Evolutionary conservation across 2,797 vertebrate species (phyloP).

Genomic region (Melanogrammus aeglefinus): DNA sequence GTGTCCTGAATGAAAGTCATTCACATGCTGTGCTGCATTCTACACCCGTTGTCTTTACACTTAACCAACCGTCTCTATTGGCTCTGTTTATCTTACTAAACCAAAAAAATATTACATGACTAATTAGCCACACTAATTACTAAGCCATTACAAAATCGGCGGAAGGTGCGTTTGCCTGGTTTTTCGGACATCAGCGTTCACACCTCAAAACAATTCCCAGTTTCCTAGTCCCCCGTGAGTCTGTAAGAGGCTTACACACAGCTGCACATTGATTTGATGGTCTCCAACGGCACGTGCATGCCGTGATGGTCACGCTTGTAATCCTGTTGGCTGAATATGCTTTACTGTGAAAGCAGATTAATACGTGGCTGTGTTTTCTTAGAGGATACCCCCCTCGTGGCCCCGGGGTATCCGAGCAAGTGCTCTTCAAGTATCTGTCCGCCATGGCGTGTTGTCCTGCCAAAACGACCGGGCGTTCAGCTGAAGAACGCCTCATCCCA

Average conservation of each 20-base stretch:
- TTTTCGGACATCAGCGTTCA: constrained; percentile 41
- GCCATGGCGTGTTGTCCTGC: constrained; percentile 34
- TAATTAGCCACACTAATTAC: constrained; percentile 58
- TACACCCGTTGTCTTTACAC: constrained; percentile 17
- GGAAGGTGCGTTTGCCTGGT: constrained; percentile 33
- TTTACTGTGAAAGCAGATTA: constrained; percentile 76
- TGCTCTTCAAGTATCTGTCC: constrained; percentile 55
- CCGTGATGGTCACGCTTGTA: constrained; percentile 74
- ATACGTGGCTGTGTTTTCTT: constrained; percentile 68
- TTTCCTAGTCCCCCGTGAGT: constrained; percentile 44
- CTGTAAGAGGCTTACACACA: constrained; percentile 66
- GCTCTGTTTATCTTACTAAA: constrained; percentile 40
- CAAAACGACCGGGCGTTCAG: too few relatives aligned
- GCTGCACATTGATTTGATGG: constrained; percentile 69
- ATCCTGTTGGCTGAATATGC: constrained; percentile 75
- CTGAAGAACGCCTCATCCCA: neutral
- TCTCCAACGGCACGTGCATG: constrained; percentile 62
- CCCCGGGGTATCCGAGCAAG: constrained; percentile 50
- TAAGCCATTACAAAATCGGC: constrained; percentile 41
- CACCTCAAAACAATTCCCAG: constrained; percentile 58
- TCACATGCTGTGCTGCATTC: neutral
- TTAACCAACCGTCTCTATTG: constrained; percentile 21
- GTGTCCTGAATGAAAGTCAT: constrained; percentile 2
- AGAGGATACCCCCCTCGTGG: constrained; percentile 60
- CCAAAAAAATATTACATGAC: constrained; percentile 37